Conservation (phyloP, 2,888 invertebrate species). For the Drosophila borborema region DNA sequence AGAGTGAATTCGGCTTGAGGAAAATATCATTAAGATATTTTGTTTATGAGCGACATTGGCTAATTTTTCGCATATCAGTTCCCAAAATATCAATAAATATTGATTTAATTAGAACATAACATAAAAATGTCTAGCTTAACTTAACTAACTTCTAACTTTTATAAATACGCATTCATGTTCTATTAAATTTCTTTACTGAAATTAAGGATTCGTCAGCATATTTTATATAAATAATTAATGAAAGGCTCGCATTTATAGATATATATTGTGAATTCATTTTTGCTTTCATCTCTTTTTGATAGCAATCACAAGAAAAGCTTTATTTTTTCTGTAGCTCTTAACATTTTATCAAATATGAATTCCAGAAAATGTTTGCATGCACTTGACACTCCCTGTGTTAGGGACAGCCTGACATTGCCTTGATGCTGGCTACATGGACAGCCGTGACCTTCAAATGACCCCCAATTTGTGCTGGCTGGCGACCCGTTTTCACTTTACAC, state of each 20-base stretch:
- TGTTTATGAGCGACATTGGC: too few relatives aligned
- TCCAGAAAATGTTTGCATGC: slow-evolving; percentile 18
- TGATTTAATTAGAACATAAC: too few relatives aligned
- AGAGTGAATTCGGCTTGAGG: too few relatives aligned
- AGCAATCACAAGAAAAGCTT: not conserved
- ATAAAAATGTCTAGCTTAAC: too few relatives aligned
- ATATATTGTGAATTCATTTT: not conserved
- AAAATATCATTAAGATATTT: too few relatives aligned
- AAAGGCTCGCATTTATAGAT: not conserved
- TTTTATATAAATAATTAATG: not conserved
- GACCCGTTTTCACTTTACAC: slow-evolving; percentile 39
- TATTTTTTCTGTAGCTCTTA: not conserved
- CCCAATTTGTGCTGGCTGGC: slow-evolving; percentile 52
- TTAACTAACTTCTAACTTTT: too few relatives aligned
- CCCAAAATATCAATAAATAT: too few relatives aligned
- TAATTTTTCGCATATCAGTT: too few relatives aligned
- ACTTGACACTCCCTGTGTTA: slow-evolving; percentile 16
- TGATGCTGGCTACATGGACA: slow-evolving; percentile 30
- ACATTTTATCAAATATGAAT: slow-evolving; percentile 2
- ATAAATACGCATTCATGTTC: too few relatives aligned
- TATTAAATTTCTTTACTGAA: too few relatives aligned
- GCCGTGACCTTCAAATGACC: slow-evolving; percentile 75
- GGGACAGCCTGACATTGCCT: slow-evolving; percentile 9
- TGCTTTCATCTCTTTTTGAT: not conserved
- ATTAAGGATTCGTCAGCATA: not conserved